Base-by-base conservation (phyloP, 2,888 invertebrate species). In the Tipula vernalis region DNA sequence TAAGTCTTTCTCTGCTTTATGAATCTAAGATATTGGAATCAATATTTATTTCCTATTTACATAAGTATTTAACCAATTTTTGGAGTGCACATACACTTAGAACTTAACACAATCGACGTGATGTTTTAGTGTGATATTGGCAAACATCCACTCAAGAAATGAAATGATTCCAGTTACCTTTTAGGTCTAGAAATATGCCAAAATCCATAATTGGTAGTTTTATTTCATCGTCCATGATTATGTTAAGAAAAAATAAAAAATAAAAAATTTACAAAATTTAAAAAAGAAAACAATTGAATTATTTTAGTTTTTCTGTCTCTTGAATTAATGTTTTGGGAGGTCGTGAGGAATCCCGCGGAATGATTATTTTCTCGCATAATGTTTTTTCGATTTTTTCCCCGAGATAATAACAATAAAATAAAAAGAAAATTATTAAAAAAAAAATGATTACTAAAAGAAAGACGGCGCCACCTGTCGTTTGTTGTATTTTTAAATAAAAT, bases 331-430 rank as follows among this genome's bases (percentile, higher is more conserved):
- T 83, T 83, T 83, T 83, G 42, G 85, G 47, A 41, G 85, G 85
- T 86, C 85, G 85, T 86, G 85, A 86, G 85, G 85, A 86, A 44
- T 86, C 85, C 85, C 85, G 85, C 85, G n/a, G 83, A 83, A 83
- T 83, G 83, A 83, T 83, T 83, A 83, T 83, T 57, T 83, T 83
- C 83, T 83, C 83, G 83, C 83, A 83, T 83, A 83, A n/a, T 12
- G 28, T 83, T 83, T 83, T 36, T 15, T 57, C 51, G 51, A 57
- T 57, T 57, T 57, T 57, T 57, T 57, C 8, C 51, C 51, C 51
- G 51, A 57, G 51, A 57, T 57, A 57, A 57, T 57, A 57, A 57
- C 51, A 57, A 57, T 57, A 57, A 57, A 57, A 57, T 57, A 12
- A 57, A 57, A 57, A 18, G 51, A 57, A 57, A 57, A 18, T 57